Evolutionary conservation across 1,140 invertebrate genomes (phyloP), one percentile per base, ranked within the genome.

Genomic region (Rhynchophorus ferrugineus): DNA sequence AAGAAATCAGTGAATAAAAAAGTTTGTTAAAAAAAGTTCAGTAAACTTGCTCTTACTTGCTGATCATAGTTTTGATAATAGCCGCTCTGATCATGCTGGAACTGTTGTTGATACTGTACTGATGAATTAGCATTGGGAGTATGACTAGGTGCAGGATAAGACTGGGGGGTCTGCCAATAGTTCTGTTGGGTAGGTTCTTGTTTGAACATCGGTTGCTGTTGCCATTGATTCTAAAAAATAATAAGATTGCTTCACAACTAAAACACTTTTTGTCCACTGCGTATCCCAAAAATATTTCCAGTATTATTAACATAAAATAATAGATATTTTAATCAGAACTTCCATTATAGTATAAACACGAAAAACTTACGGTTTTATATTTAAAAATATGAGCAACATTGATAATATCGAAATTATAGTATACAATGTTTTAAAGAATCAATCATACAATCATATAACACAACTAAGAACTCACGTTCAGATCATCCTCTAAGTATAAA

Each of bases 181-280:
- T 57, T 42, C 17, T 61, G 45, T 16, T 53, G 58, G 21, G 58
- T 50, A 3, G 24, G 38, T 44, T 60, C 58, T 57, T 61, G 56
- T 60, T 62, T 57, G 18, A 44, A 33, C 3, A 53, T 14, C 34
- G 57, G 52, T 45, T 60, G 61, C 34, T 58, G 61, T 58, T 65
- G 63, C 66, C 65, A 67, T 54, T 67, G 61, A 34, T 42, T 59
- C 53, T 61, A 54, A 8, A 54, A 56, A 14, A n/a, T n/a, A 43
- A 50, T 29, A 16, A 49, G 19, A 37, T 13, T 29, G 14, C 6
- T 44, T 19, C n/a, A 29, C 20, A 44, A 24, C 24, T 29, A 14
- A 38, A 8, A 33, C 11, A 29, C 17, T 24, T 44, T 29, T 29
- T 2, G 19, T 36, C 16, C 16, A 36, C n/a, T 36, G 35, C 3